Conservation (phyloP, 2,797 vertebrate species). For the Pangasius macronema region DNA sequence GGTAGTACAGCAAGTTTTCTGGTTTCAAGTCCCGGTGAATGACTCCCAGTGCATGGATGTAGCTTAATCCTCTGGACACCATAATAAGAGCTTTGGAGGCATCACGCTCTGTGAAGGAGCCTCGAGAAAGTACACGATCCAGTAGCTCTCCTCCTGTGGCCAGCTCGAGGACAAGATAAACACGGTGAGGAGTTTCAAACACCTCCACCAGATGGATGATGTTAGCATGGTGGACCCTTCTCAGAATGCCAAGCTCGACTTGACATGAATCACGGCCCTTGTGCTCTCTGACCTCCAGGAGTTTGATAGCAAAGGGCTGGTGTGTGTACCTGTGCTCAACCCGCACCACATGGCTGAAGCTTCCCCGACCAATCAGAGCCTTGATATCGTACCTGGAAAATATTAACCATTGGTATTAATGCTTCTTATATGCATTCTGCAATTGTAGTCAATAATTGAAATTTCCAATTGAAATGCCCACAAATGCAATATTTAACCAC, state of each 20-base stretch:
- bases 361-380: slow-evolving; percentile 72
- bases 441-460: slow-evolving; percentile 12
- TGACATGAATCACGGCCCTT: slow-evolving; percentile 65
- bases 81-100: slow-evolving; percentile 66
- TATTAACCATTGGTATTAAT: slow-evolving; percentile 35
- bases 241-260: slow-evolving; percentile 68
- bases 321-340: slow-evolving; percentile 67
- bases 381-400: slow-evolving; percentile 72
- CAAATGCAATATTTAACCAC: slow-evolving; percentile 16
- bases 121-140: slow-evolving; percentile 66
- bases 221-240: slow-evolving; percentile 65
- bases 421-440: neutral
- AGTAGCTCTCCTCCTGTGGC: slow-evolving; percentile 70
- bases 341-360: slow-evolving; percentile 70
- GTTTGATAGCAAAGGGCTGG: slow-evolving; percentile 74
- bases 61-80: slow-evolving; percentile 63
- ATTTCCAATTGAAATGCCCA: slow-evolving; percentile 1
- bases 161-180: slow-evolving; percentile 72
- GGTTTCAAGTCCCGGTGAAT: slow-evolving; percentile 70
- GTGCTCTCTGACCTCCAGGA: slow-evolving; percentile 67
- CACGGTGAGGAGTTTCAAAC: slow-evolving; percentile 64
- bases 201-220: slow-evolving; percentile 71
- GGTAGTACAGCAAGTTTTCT: slow-evolving; percentile 71
- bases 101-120: slow-evolving; percentile 68
- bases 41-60: slow-evolving; percentile 68